Base-by-base conservation (phyloP, 2,888 invertebrate species). In the Xanthia togata region DNA sequence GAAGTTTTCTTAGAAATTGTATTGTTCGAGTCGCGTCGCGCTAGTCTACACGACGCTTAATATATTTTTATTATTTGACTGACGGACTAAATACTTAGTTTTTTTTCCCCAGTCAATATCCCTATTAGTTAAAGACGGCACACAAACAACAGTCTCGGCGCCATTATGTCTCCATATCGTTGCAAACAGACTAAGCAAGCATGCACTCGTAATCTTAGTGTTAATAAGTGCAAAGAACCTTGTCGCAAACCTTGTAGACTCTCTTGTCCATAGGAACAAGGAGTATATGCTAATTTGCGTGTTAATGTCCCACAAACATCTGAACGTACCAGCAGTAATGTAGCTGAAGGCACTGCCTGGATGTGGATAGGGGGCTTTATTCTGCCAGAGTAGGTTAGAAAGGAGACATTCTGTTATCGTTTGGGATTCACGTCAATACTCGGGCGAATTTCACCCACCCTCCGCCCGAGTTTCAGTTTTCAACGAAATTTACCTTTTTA, bases 241-340 rank as follows among this genome's bases (percentile, higher is more conserved):
- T 93, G 92, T 93, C 38, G 92, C 93, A 91, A 89, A 91, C 83
- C 70, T 88, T 90, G 88, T 91, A 90, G 90, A 89, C 92, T 91
- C 85, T 81, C 73, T 79, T 83, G 89, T 83, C 83, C 88, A 91
- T 67, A 67, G 71, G 87, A 91, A 89, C 89, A 89, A 83, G 74
- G 86, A 92, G 93, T 89, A 92, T 91, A 92, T 91, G 92, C 91
- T 91, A 81, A 89, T 91, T 90, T 90, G 89, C 92, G 64, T 68
- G 35, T 88, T 91, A 78, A 83, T 94, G 70, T 95, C 71, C 94
- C 95, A 95, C 94, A 94, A 94, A 94, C 94, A 94, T 93, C 92
- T 94, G 94, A 95, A 96, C 94, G 93, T 92, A 92, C 93, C 91
- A 84, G 82, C 91, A 89, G 92, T 91, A 91, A 83, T 63, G 70